Base-by-base conservation (phyloP, 2,888 invertebrate genomes). In the Siphonodentalium dalli region DNA sequence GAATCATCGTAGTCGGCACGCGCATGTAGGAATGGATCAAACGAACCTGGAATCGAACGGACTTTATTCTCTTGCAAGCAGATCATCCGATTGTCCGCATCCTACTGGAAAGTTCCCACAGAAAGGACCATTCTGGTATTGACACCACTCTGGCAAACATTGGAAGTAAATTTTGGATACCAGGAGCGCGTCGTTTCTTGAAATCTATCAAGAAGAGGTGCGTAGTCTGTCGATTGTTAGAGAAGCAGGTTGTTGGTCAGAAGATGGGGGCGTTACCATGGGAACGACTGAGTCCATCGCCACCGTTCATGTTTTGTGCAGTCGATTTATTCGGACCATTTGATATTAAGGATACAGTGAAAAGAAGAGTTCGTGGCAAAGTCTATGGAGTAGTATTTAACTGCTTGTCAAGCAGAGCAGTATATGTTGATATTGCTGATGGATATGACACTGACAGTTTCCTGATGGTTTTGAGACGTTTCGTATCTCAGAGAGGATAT, bases 161-260 rank as follows among this genome's bases (percentile, higher is more conserved):
- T 13, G 31, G 48, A 31, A 48, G 48, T 18, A 48, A 39, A 23
- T 48, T 23, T 2, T 48, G 48, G 48, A 40, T 48, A 24, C 48
- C 39, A 8, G 39, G 39, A 15, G 29, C 20, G 20, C 27, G 39
- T 7, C 29, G 28, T 18, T 28, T 39, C 9, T 13, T 39, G 3
- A 48, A 29, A 21, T 18, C 11, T n/a, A 27, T 39, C 7, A 18
- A 15, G 4, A n/a, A n/a, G 8, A 23, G 40, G 3, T 48, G 39
- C 26, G 31, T 48, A 13, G 23, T 48, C 8, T 39, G 48, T 20
- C n/a, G 31, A 21, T 40, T n/a, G n/a, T n/a, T n/a, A n/a, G n/a
- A n/a, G n/a, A n/a, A n/a, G n/a, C n/a, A n/a, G n/a, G n/a, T n/a
- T n/a, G n/a, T n/a, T n/a, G n/a, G n/a, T n/a, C 40, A 49, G 28